These are phyloP conservation scores for Poecilia gillii DNA, from an alignment of 2,797 vertebrate genomes.

Conservation along the genomic window DNA sequence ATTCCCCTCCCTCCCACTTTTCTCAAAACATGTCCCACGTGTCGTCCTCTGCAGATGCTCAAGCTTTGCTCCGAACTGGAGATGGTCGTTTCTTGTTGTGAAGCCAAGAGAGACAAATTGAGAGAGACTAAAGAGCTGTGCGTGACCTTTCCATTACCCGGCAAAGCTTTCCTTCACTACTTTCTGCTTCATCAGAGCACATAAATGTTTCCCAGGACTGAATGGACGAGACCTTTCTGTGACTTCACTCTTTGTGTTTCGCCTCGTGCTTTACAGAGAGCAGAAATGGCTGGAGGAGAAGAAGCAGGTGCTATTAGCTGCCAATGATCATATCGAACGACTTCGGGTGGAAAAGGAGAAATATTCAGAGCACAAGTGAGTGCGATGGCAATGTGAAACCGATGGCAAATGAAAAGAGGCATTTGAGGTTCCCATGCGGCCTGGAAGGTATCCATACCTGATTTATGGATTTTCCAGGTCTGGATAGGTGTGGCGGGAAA, in stretches of 20 bases:
- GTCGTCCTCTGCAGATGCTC: slow-evolving; percentile 80
- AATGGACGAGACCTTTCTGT: neutral
- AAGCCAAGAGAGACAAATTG: slow-evolving; percentile 82
- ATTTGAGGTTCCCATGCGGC: neutral
- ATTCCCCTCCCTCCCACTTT: neutral
- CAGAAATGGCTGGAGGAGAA: slow-evolving; percentile 80
- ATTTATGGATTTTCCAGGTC: neutral
- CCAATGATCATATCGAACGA: slow-evolving; percentile 50
- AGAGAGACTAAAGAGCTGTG: slow-evolving; percentile 86
- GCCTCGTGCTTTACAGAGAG: slow-evolving; percentile 67
- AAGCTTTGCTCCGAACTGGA: slow-evolving; percentile 85
- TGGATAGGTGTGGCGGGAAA: neutral
- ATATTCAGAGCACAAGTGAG: slow-evolving; percentile 71
- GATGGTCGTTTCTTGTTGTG: slow-evolving; percentile 78
- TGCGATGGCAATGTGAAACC: neutral
- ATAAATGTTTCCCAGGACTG: neutral
- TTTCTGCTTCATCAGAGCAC: neutral
- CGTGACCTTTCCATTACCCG: slow-evolving; percentile 62
- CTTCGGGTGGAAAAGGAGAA: slow-evolving; percentile 68
- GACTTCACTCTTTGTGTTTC: neutral
- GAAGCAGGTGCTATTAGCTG: slow-evolving; percentile 64
- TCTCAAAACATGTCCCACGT: neutral
- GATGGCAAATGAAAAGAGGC: neutral
- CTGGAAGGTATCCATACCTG: neutral
- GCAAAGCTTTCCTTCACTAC: neutral